Evolutionary conservation across 1,140 invertebrate species (phyloP), one percentile per base, ranked within the genome.

Genomic region (Lordiphosa stackelbergi): DNA sequence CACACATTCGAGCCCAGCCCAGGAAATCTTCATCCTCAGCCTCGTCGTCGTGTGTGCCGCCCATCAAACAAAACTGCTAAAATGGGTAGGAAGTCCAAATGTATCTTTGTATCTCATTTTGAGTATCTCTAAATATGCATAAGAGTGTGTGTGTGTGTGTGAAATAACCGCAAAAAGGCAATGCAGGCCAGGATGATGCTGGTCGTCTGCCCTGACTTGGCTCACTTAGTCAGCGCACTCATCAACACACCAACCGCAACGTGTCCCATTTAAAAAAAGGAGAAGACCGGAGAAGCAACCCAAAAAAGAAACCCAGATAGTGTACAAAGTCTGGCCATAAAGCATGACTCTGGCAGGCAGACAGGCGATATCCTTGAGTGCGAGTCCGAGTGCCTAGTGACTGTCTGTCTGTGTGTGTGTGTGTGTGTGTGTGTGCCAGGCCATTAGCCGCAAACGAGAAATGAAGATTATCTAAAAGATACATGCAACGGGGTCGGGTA

Each of bases 381-480:
- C 75, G 66, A 64, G 66, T 68, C 51, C 72, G 43, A 74, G 54
- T 70, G 48, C 42, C 43, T 41, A 36, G 16, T 37, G 22, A 5
- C 5, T 24, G 4, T 24, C 5, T 24, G 22, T 5, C 22, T 24
- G 22, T 24, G 22, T 5, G 22, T 24, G 22, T 22, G 22, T 3
- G 22, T 22, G 22, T 3, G 22, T 22, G 22, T 22, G 22, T 24
- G 22, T 19, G 55, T 83, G 77, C 77, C 77, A 83, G 77, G 78
- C 77, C 77, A 83, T 83, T 83, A 83, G 77, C 77, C 69, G 78
- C 77, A 83, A 83, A 83, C 77, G 77, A 83, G 77, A 83, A 83
- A 83, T 83, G 77, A 83, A 83, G 77, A 83, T 83, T 83, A 83
- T 83, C 77, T 84, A 73, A 83, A 83, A 83, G 77, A 83, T 83